Evolutionary conservation across 1,140 invertebrate species (phyloP), one percentile per base, ranked within the genome.

Genomic region (Drosophila ercepeae): DNA sequence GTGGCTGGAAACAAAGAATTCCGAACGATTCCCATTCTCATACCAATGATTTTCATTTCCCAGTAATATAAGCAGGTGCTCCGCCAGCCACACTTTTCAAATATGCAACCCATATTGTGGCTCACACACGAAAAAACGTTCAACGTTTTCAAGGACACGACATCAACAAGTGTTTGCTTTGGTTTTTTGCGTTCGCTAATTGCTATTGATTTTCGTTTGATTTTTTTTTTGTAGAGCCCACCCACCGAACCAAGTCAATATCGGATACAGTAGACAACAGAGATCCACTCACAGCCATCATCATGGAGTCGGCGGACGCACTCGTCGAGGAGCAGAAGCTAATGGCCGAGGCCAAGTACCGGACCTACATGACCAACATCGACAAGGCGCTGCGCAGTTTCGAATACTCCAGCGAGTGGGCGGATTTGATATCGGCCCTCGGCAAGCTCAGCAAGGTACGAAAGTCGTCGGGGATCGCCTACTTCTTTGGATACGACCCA

Each of bases 321-420:
- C 68, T 90, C 41, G 72, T 89, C 68, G 95, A 96, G 89, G 95
- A 95, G 81, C 95, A 94, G 81, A 95, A 96, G 71, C 91, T 96
- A 6, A 94, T 95, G 93, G 94, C 94, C 71, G 95, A 96, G 90
- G 93, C 95, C 4, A 97, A 97, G 91, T 97, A 96, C 91, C 93
- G 95, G 76, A 93, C 94, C 92, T 95, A 97, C 92, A 95, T 96
- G 39, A 93, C 94, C 42, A 94, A 95, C 36, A 94, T 98, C 36
- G 98, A 99, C 83, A 98, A 97, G 91, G 96, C 96, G 32, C 91
- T 99, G 19, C 97, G 97, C 89, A 96, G 94, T 91, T 99, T 99
- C 93, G 98, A 98, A 88, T 97, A 96, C 78, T 97, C 97, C 16
- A 97, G 96, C 83, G 98, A 98, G 94, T 99, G 98, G 97, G 96